Evolutionary conservation across 1,140 invertebrate genomes (phyloP).

Genomic region (Coenobita brevimanus): DNA sequence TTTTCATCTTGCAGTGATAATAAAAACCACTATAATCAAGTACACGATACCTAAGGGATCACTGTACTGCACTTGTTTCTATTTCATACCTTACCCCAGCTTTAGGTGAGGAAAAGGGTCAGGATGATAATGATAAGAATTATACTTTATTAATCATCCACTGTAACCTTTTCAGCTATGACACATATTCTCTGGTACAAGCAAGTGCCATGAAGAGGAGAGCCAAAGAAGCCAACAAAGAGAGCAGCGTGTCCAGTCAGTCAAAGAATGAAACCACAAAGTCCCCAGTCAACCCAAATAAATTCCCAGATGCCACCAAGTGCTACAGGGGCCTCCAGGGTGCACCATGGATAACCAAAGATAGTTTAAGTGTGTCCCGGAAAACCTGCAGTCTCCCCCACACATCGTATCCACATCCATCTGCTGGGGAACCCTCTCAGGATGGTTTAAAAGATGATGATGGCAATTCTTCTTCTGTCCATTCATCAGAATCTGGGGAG

Average conservation of each 20-base stretch:
- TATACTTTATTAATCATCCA: too few relatives aligned
- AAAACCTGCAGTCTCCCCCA: not conserved
- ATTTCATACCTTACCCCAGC: too few relatives aligned
- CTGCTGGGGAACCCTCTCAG: not conserved
- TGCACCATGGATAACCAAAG: slow-evolving; percentile 38
- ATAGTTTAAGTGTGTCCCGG: not conserved
- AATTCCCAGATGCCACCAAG: not conserved
- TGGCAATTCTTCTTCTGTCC: not conserved
- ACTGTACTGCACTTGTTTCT: too few relatives aligned
- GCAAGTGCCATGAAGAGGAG: not conserved
- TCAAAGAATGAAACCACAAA: slow-evolving; percentile 18
- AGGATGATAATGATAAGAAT: too few relatives aligned
- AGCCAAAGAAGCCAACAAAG: not conserved
- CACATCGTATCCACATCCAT: not conserved
- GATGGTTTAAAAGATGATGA: not conserved
- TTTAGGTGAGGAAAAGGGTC: too few relatives aligned
- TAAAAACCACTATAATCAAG: too few relatives aligned
- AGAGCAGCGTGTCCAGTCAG: not conserved
- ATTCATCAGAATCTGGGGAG: not conserved
- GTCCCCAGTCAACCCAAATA: not conserved
- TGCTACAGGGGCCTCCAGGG: slow-evolving; percentile 31
- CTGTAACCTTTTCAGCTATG: too few relatives aligned
- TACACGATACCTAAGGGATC: too few relatives aligned
- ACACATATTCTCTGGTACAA: too few relatives aligned
- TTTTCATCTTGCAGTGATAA: too few relatives aligned